A percentile compares a stretch with the other conserved stretches of the same genome.
Evolutionary conservation across 2,113 vertebrate species (phyloP).

Genomic region (Anthoscopus minutus): DNA sequence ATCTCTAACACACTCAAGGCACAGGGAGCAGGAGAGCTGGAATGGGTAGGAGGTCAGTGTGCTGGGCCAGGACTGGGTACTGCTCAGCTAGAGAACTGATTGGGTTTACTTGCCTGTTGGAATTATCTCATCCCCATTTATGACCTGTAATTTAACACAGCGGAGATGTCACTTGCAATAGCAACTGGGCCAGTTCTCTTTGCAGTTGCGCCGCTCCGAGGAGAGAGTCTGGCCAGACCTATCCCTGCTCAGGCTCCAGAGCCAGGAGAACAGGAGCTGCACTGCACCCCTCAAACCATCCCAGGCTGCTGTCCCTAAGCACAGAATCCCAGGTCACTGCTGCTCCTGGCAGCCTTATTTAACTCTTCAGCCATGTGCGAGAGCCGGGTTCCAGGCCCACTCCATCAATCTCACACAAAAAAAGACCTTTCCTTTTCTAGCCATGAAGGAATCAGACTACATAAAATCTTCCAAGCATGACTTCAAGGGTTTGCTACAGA

Average conservation of each 20-base stretch:
- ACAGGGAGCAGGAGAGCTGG: slow-evolving; percentile 71
- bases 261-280: background rate
- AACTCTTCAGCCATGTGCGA: background rate
- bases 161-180: slow-evolving; percentile 74
- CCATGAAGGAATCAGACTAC: background rate
- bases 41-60: slow-evolving; percentile 76
- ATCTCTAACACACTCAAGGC: background rate
- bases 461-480: background rate
- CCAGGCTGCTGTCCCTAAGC: fast-evolving
- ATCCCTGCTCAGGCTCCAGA: background rate
- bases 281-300: background rate
- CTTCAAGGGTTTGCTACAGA: background rate
- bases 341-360: background rate
- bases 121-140: slow-evolving; percentile 88
- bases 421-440: background rate
- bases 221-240: background rate
- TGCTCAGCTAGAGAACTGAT: slow-evolving; percentile 76
- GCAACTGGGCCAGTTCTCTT: slow-evolving; percentile 52
- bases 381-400: background rate
- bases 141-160: slow-evolving; percentile 96
- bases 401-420: background rate
- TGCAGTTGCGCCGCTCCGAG: slow-evolving; percentile 37
- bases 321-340: background rate
- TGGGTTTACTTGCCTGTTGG: slow-evolving; percentile 89
- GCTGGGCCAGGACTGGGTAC: slow-evolving; percentile 70